Percentiles rank a stretch among this genome's conserved stretches.
These are phyloP conservation scores for Lasioglossum vierecki DNA, from an alignment of 2,888 invertebrate species.

Conservation along the genomic window DNA sequence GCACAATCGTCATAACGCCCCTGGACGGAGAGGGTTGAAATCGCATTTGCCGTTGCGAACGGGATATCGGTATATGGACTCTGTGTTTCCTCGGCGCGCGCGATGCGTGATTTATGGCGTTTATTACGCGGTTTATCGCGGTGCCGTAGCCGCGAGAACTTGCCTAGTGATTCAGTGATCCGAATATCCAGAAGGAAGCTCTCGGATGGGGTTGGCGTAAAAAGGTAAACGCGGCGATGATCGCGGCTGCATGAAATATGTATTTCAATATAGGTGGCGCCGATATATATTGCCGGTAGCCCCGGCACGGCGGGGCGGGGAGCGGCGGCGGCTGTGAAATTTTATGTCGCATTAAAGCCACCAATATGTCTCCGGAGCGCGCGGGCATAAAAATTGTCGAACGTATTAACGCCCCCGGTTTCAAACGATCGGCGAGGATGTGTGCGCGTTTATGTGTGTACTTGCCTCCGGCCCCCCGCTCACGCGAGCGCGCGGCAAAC, in stretches of 20 bases:
- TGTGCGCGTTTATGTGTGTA: background rate
- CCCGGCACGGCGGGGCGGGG: background rate
- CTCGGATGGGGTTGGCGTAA: constrained; percentile 43
- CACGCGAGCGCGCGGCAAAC: constrained; percentile 55
- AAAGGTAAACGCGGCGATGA: constrained; percentile 69
- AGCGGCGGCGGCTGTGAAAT: constrained; percentile 69
- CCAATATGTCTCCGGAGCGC: constrained; percentile 75
- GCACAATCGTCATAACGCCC: background rate
- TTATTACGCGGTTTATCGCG: constrained; percentile 40
- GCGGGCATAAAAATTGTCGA: constrained; percentile 78
- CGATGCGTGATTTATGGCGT: constrained; percentile 12
- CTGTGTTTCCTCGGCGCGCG: background rate
- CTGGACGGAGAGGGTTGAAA: background rate
- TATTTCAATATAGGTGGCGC: constrained; percentile 78
- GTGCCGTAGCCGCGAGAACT: constrained; percentile 29
- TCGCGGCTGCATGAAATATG: constrained; percentile 79
- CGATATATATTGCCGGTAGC: constrained; percentile 70
- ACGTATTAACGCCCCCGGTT: constrained; percentile 73
- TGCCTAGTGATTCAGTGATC: constrained; percentile 45
- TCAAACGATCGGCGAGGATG: constrained; percentile 42
- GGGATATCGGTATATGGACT: background rate
- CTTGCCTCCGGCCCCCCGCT: background rate
- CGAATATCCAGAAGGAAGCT: constrained; percentile 48
- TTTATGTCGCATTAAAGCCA: constrained; percentile 79
- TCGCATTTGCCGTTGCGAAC: background rate